Base-by-base conservation (phyloP, 30 jellyfish, hydroid and myxozoan genomes). In the Pseudorhiza aurosa region DNA sequence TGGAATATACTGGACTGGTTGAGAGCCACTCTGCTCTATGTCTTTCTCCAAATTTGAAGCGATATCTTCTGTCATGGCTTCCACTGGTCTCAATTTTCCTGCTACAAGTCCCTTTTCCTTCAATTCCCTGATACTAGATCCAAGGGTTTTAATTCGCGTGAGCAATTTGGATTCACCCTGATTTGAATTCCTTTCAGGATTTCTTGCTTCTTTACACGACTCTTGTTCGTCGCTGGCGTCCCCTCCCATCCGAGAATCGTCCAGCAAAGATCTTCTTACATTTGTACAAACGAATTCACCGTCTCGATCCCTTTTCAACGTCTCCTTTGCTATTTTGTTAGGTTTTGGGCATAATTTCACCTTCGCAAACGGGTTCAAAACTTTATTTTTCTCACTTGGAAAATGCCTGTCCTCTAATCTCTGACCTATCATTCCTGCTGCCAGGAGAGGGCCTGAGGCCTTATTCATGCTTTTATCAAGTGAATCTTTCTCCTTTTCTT, bases 301-400 rank as follows among this genome's bases (percentile, higher is more conserved):
- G 9, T 8, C 65, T 37, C 4, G 35, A 31, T 39, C 0, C 10
- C 30, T 17, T 8, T 24, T 24, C 58, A 22, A 28, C 45, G 11
- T 10, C 18, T 42, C 44, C 30, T 28, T 75, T 1, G 22, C 79
- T 15, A 19, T 51, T 11, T 43, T 19, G 27, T 21, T 12, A 19
- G 33, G 8, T 39, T 32, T 77, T 12, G 72, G 73, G 17, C 2
- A 10, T 10, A 26, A 27, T 12, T 45, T 42, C 1, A 45, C 81
- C 57, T 40, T 62, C 26, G 89, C 79, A 46, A 45, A 62, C 7
- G 89, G 79, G 31, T 77, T 77, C 7, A 18, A 60, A 62, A 2
- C 33, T 44, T 53, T 36, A 53, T 21, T 21, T 10, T n/a, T 22
- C 3, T 53, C 14, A 15, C 36, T 21, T 53, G 67, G 4, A 12